phyloP scores from a whole-genome alignment of 2,113 vertebrate genomes.

The Leptobrachium leishanense region DNA sequence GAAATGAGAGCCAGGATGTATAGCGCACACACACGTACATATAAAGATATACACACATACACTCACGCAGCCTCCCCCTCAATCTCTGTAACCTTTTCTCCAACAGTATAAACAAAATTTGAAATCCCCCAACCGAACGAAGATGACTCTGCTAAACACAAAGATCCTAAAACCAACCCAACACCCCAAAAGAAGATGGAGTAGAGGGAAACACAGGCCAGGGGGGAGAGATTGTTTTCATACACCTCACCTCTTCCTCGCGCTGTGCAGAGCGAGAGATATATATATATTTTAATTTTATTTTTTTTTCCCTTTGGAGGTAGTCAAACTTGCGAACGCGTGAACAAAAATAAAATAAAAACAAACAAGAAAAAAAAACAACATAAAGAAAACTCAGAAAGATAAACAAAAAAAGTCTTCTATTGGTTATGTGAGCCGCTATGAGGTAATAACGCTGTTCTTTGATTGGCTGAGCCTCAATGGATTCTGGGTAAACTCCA shows the following conservation, averaged over 20 bases:
- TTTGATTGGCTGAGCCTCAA: conserved; percentile 49
- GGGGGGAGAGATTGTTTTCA: conserved; percentile 26
- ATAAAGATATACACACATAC: conserved; percentile 4
- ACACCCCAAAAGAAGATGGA: conserved; percentile 20
- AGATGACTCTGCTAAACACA: conserved; percentile 21
- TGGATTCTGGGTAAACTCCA: conserved; percentile 40
- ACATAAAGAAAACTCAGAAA: conserved; percentile 17
- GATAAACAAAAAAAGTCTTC: conserved; percentile 27
- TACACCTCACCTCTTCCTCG: conserved; percentile 14
- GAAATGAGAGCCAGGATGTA: too few relatives aligned
- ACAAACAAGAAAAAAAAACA: conserved; percentile 39
- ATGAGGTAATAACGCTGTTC: conserved; percentile 50
- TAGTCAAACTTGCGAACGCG: conserved; percentile 47
- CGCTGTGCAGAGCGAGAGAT: conserved; percentile 38
- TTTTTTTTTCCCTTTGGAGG: conserved; percentile 46
- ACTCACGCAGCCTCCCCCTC: conserved; percentile 4
- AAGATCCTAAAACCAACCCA: conserved; percentile 29
- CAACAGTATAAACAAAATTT: conserved; percentile 20
- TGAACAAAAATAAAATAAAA: conserved; percentile 29
- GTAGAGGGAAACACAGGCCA: conserved; percentile 16
- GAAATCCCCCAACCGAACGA: not conserved
- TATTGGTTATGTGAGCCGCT: conserved; percentile 50
- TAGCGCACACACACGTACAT: too few relatives aligned
- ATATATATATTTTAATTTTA: conserved; percentile 31
- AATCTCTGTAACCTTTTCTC: conserved; percentile 44